These are phyloP conservation scores for Anoplophora glabripennis DNA, from an alignment of 1,140 invertebrate species.

Conservation along the genomic window DNA sequence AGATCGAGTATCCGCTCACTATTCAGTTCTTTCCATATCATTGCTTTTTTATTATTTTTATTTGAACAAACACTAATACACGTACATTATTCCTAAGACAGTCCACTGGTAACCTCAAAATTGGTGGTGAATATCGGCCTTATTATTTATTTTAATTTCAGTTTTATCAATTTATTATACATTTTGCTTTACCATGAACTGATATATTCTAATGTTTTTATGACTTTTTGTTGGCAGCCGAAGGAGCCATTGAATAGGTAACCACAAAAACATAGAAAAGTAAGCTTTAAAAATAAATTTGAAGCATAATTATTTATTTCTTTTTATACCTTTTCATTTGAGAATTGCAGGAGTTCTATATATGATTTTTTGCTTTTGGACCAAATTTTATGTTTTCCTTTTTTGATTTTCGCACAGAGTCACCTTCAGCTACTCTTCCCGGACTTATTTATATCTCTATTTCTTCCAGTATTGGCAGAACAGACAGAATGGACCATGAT, in stretches of 20 bases:
- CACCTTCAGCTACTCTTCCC: slow-evolving; percentile 9
- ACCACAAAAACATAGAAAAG: slow-evolving; percentile 43
- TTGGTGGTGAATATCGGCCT: no score
- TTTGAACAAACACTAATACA: no score
- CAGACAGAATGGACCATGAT: slow-evolving; percentile 63
- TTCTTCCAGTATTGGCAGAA: slow-evolving; percentile 61
- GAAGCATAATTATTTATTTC: slow-evolving; percentile 36
- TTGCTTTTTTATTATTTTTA: no score
- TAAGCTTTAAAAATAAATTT: slow-evolving; percentile 44
- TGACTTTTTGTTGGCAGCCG: slow-evolving; percentile 50
- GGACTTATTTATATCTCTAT: slow-evolving; percentile 34
- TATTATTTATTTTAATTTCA: no score
- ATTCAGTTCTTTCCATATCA: no score
- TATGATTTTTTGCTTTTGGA: slow-evolving; percentile 17
- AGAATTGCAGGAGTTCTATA: slow-evolving; percentile 14
- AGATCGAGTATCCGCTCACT: no score
- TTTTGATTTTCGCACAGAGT: slow-evolving; percentile 33
- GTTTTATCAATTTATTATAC: no score
- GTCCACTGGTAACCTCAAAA: no score
- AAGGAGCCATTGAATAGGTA: slow-evolving; percentile 47
- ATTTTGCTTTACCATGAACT: neutral
- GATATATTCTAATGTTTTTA: slow-evolving; percentile 30
- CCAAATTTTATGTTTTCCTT: slow-evolving; percentile 22
- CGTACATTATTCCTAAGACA: no score
- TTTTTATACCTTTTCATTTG: slow-evolving; percentile 20